Conservation (phyloP, 2,113 vertebrate species). For the Silurus meridionalis region DNA sequence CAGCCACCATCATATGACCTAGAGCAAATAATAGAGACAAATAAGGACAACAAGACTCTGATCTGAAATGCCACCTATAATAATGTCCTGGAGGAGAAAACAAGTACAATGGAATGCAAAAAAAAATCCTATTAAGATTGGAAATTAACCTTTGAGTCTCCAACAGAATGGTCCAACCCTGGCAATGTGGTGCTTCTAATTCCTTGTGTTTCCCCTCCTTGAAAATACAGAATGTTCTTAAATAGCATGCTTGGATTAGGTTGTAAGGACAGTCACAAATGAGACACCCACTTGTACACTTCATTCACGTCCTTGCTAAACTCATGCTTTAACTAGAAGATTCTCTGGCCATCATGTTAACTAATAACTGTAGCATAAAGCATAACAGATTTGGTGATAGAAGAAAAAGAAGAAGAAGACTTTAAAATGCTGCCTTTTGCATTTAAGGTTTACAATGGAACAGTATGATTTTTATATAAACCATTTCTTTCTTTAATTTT, state of each 20-base stretch:
- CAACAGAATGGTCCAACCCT: not conserved
- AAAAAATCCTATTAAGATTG: not conserved
- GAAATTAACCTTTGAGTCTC: not conserved
- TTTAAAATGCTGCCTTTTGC: slow-evolving; percentile 26
- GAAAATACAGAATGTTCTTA: not conserved
- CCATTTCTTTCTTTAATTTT: too few species aligned
- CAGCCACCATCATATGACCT: not conserved
- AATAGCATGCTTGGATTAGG: not conserved
- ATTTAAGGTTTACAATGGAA: not conserved
- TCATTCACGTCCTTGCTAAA: not conserved
- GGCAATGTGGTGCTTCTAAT: not conserved
- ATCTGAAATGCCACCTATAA: not conserved
- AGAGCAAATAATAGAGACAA: not conserved
- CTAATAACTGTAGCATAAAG: not conserved
- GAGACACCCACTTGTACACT: not conserved
- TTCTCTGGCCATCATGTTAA: not conserved
- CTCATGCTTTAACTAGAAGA: slow-evolving; percentile 21
- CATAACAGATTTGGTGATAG: slow-evolving; percentile 19
- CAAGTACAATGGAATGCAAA: not conserved
- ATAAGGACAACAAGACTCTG: not conserved
- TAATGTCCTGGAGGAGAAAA: not conserved
- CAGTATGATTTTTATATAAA: too few species aligned
- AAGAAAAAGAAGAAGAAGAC: not conserved
- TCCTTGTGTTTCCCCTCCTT: not conserved
- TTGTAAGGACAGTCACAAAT: not conserved